Conservation (phyloP, 1,140 invertebrate genomes). For the Drosophila mauritiana region DNA sequence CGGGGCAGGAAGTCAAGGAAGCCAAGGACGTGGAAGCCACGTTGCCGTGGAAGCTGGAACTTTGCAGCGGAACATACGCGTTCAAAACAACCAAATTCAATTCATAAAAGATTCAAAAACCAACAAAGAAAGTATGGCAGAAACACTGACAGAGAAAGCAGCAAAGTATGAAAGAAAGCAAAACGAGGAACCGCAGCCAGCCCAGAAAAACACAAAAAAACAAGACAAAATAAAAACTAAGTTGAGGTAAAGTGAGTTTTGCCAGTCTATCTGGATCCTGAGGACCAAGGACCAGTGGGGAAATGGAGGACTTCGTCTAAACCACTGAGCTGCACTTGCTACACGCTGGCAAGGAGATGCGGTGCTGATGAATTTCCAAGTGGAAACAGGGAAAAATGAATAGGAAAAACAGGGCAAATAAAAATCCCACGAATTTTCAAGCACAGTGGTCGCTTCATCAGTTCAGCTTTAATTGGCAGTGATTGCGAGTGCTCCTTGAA, state of each 20-base stretch:
- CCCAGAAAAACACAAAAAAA: background rate
- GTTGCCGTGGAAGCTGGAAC: constrained; percentile 31
- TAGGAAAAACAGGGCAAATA: constrained; percentile 43
- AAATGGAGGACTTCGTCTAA: constrained; percentile 15
- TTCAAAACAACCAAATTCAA: constrained; percentile 82
- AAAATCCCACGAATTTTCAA: constrained; percentile 62
- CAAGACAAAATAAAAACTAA: constrained; percentile 11
- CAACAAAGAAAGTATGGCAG: constrained; percentile 45
- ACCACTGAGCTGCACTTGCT: constrained; percentile 34
- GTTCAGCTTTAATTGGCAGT: constrained; percentile 5
- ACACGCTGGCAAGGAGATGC: background rate
- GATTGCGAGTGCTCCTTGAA: constrained; percentile 4
- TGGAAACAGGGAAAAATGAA: constrained; percentile 12
- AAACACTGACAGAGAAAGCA: constrained; percentile 10
- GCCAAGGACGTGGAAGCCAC: constrained; percentile 44
- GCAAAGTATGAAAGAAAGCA: constrained; percentile 10
- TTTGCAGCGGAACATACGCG: constrained; percentile 78
- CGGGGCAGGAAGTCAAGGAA: constrained; percentile 36
- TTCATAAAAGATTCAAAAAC: constrained; percentile 82
- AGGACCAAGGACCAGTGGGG: constrained; percentile 15
- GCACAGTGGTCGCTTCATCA: constrained; percentile 31
- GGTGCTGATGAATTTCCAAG: constrained; percentile 29
- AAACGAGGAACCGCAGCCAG: constrained; percentile 26
- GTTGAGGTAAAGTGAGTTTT: constrained; percentile 49
- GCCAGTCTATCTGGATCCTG: constrained; percentile 38